Conservation (phyloP, 1,140 invertebrate species). For the Drosophila subpulchrella region DNA sequence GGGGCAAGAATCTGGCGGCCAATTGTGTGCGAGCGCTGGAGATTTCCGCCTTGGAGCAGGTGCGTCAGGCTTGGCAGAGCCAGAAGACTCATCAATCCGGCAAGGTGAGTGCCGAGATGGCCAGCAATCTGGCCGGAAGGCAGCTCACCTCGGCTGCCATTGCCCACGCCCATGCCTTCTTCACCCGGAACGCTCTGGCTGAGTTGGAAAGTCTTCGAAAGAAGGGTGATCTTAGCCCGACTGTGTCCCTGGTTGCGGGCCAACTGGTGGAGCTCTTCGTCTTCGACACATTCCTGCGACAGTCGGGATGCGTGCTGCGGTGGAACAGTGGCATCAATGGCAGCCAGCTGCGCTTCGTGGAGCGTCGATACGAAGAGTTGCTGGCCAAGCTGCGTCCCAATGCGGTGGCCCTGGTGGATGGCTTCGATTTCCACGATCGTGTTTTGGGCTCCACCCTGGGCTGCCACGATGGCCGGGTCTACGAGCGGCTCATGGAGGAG, state of each 20-base stretch:
- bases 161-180: slow-evolving; percentile 90
- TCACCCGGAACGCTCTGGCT: slow-evolving; percentile 88
- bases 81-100: slow-evolving; percentile 85
- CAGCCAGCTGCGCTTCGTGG: slow-evolving; percentile 87
- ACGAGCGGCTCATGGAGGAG: slow-evolving; percentile 93
- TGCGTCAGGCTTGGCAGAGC: slow-evolving; percentile 86
- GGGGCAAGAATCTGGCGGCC: slow-evolving; percentile 41
- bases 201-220: slow-evolving; percentile 84
- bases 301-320: slow-evolving; percentile 90
- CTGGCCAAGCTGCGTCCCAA: slow-evolving; percentile 91
- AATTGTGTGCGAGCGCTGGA: slow-evolving; percentile 61
- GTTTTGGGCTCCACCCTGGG: slow-evolving; percentile 93
- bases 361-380: slow-evolving; percentile 89
- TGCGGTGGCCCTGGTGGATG: slow-evolving; percentile 95
- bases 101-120: slow-evolving; percentile 88
- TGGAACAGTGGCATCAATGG: slow-evolving; percentile 86
- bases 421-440: slow-evolving; percentile 94
- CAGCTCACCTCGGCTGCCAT: slow-evolving; percentile 90
- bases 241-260: slow-evolving; percentile 86
- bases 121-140: slow-evolving; percentile 93
- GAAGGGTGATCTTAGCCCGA: slow-evolving; percentile 84
- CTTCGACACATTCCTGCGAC: slow-evolving; percentile 89
- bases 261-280: slow-evolving; percentile 91
- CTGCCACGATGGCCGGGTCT: slow-evolving; percentile 95
- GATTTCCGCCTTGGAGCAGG: slow-evolving; percentile 87